Evolutionary conservation across 2,113 vertebrate species (phyloP), one percentile per base, ranked within the genome.

Genomic region (Setophaga petechia): DNA sequence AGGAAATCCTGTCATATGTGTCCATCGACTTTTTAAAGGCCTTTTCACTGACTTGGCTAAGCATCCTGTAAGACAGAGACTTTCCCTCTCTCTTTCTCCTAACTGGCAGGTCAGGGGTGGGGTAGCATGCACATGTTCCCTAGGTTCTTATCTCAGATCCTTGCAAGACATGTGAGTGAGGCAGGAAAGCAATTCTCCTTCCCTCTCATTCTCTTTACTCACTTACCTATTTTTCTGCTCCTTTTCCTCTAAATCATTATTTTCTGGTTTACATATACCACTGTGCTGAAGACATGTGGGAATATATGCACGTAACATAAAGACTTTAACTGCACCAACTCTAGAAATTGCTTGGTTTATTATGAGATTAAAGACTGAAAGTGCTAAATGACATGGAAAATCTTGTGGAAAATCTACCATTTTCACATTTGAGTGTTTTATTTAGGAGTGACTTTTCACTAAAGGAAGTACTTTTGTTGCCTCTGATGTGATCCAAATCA

Each of bases 11-110:
- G 49, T 68, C 49, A 43, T 31, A n/a, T 65, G 72, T 1, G 2
- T 68, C 71, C 35, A 79, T 41, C 1, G 9, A 81, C 39, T 90
- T 89, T 78, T 47, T 28, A 24, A 87, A 52, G n/a, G 35, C 58
- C 52, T 93, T 76, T 94, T 68, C 69, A 82, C 35, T 79, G 77
- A 87, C 54, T 91, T 91, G 77, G 78, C 81, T 76, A 75, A 72
- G 58, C 12, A 78, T 81, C n/a, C 65, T 25, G 0, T 47, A 52
- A 57, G 57, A 87, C 2, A 17, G 0, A 67, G 69, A 63, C 52
- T 82, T 91, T 65, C 44, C 35, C 43, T 63, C 37, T 80, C 54
- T 59, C 55, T 35, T 86, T 82, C 68, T 73, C 54, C 43, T 35
- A 77, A 78, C 5, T 37, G 55, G 58, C 18, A 78, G 57, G 39